phyloP scores from a whole-genome alignment of 2,113 vertebrate species.

The Protomyctophum bolini region DNA sequence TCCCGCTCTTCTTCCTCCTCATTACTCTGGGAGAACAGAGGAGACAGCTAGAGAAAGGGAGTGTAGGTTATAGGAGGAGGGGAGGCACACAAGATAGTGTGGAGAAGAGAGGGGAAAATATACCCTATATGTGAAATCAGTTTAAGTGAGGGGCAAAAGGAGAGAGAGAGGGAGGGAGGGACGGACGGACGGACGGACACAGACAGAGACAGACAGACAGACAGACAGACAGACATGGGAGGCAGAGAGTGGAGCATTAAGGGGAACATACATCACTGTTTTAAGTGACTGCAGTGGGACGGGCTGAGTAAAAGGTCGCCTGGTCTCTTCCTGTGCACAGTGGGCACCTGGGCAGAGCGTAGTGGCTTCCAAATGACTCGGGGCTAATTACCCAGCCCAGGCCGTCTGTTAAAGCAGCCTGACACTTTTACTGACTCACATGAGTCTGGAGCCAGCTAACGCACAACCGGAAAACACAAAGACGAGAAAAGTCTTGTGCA shows the following conservation, averaged over 20 bases:
- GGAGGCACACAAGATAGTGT: constrained; percentile 15
- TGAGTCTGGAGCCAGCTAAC: constrained; percentile 13
- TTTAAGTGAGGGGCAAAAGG: constrained; percentile 14
- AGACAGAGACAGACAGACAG: constrained; percentile 7
- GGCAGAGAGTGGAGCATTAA: constrained; percentile 18
- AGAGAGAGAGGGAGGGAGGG: constrained; percentile 14
- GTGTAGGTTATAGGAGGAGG: neutral
- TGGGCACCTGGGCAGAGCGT: constrained; percentile 64
- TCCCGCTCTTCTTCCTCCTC: constrained; percentile 38
- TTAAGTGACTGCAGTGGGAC: constrained; percentile 74
- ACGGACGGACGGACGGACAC: neutral
- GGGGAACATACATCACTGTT: constrained; percentile 71
- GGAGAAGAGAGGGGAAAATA: neutral
- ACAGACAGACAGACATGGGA: neutral
- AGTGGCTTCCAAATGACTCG: constrained; percentile 53
- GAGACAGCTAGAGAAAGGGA: constrained; percentile 1
- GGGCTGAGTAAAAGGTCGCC: constrained; percentile 65
- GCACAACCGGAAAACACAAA: constrained; percentile 28
- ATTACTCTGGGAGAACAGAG: constrained; percentile 50
- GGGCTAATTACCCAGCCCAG: constrained; percentile 56
- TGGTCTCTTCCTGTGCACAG: constrained; percentile 58
- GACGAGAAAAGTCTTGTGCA: neutral
- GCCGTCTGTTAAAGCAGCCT: constrained; percentile 51
- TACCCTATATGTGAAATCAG: no score
- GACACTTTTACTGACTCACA: constrained; percentile 63